A percentile compares a stretch with the other conserved stretches of the same genome.
Evolutionary conservation across 2,113 vertebrate genomes (phyloP).

Genomic region (Oriolus oriolus): DNA sequence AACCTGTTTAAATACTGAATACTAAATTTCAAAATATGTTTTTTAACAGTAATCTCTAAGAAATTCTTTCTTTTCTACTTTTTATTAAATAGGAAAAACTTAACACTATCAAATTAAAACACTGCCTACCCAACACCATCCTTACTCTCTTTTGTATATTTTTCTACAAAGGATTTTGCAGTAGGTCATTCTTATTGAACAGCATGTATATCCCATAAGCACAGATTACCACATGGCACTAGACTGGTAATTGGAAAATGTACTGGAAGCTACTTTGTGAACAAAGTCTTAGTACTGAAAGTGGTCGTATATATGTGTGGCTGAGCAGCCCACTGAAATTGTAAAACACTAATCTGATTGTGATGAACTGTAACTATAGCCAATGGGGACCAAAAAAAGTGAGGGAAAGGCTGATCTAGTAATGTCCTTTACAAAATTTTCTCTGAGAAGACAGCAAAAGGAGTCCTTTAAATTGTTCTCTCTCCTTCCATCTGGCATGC

Average conservation of each 20-base stretch:
- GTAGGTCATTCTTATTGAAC: not conserved
- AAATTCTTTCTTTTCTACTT: not conserved
- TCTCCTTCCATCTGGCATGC: not conserved
- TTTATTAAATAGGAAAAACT: not conserved
- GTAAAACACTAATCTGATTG: not conserved
- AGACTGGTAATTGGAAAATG: not conserved
- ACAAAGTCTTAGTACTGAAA: not conserved
- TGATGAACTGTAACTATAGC: not conserved
- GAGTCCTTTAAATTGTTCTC: not conserved
- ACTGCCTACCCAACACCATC: not conserved
- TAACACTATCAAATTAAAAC: not conserved
- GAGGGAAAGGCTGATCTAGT: not conserved
- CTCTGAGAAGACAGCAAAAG: not conserved
- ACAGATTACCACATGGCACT: accelerated
- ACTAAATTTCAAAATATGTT: not conserved
- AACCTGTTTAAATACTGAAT: not conserved
- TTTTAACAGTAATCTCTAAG: not conserved
- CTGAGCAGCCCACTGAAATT: not conserved
- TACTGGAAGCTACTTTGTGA: not conserved
- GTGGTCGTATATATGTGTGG: too few relatives aligned
- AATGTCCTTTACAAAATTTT: not conserved
- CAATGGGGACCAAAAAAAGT: not conserved
- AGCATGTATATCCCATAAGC: not conserved
- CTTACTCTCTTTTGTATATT: not conserved
- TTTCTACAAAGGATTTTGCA: not conserved